Base-by-base conservation (phyloP, 2,888 invertebrate species). In the Scrobipalpa atriplicella region DNA sequence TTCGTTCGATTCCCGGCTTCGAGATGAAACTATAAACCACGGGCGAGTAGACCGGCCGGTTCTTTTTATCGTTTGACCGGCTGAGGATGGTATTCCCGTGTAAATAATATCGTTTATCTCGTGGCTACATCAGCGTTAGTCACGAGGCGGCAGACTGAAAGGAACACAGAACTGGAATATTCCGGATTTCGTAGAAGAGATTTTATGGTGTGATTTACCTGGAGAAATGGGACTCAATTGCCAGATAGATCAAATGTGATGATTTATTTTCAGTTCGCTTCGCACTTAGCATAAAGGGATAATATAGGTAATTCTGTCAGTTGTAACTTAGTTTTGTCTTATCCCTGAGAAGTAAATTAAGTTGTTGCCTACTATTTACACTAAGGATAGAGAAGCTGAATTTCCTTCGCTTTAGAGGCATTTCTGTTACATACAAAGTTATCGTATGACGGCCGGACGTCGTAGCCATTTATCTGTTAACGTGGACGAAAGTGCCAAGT, bases 31-130 rank as follows among this genome's bases (percentile, higher is more conserved):
- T 67, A 74, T 71, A 76, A 74, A 75, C 67, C 69, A 70, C 61
- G 21, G 36, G 66, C 69, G 69, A 77, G 79, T 76, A 69, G 68
- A 72, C 67, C 70, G 72, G 76, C 75, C 76, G 74, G 73, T 72
- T 72, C 71, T 67, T 73, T 73, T 78, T 79, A 78, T 78, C 73
- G 70, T 70, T 72, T 72, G 38, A 68, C 68, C 47, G 47, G 47
- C 64, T n/a, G n/a, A n/a, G 77, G 78, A 75, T 76, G 75, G 75
- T 78, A 80, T 79, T 77, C 75, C 73, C 74, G 77, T 80, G 81
- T 85, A 86, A 85, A 86, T 85, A 85, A 85, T 82, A 83, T 81
- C 74, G 79, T 78, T 87, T 89, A 90, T 89, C 91, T 85, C 69
- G 72, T 77, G 76, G 75, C 79, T 77, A 79, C 83, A 89, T 89